A percentile compares a stretch with the other conserved stretches of the same genome.
Conservation (phyloP, 2,113 vertebrate species). For the Centropus unirufus region DNA sequence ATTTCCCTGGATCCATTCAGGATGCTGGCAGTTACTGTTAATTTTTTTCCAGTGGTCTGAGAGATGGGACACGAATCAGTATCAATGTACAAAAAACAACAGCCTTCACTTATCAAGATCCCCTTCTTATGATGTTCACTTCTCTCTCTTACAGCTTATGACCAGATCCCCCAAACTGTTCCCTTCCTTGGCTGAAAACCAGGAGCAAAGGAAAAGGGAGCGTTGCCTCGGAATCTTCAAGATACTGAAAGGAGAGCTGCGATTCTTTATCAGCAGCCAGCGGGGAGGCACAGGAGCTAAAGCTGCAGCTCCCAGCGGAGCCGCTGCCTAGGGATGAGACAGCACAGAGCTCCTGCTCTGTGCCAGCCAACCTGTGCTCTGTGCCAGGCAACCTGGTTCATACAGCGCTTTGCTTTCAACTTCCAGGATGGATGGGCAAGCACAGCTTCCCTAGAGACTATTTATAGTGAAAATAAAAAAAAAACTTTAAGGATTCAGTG, state of each 20-base stretch:
- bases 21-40: neutral
- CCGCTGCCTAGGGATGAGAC: neutral
- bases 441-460: neutral
- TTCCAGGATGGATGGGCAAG: neutral
- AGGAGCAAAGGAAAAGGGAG: neutral
- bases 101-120: neutral
- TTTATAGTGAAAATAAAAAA: neutral
- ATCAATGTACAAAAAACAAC: neutral
- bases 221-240: neutral
- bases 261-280: rapidly evolving
- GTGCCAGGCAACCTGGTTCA: neutral
- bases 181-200: neutral
- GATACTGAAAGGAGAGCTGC: neutral
- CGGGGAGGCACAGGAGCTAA: neutral
- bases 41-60: neutral
- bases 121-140: neutral
- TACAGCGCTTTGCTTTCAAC: neutral
- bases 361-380: neutral
- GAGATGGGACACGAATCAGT: neutral
- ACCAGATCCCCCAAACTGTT: neutral
- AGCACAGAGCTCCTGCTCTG: neutral
- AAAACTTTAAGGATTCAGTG: neutral
- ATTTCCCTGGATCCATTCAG: neutral
- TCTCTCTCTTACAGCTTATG: neutral
- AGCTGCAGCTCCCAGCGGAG: neutral